phyloP scores from a whole-genome alignment of 2,888 invertebrate genomes.

The Megamerina dolium region DNA sequence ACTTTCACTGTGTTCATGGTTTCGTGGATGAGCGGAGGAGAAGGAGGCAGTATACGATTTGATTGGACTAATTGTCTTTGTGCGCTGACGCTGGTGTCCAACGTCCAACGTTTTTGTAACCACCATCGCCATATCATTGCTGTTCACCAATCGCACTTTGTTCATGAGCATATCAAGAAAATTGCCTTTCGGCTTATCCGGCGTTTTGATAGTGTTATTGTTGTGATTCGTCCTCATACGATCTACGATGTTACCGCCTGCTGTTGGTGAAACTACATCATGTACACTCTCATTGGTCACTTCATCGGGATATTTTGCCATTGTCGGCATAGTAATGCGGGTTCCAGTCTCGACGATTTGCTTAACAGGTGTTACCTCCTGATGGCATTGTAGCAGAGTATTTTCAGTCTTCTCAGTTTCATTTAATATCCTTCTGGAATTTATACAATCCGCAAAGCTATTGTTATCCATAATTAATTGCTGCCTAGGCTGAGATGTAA shows the following conservation, averaged over 20 bases:
- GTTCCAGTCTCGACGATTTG: too few species aligned
- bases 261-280: not conserved
- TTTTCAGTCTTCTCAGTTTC: slow-evolving; percentile 16
- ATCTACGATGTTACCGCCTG: not conserved
- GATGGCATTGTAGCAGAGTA: slow-evolving; percentile 12
- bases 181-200: slow-evolving; percentile 22
- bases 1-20: too few species aligned
- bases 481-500: not conserved
- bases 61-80: too few species aligned
- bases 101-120: not conserved
- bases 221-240: not conserved
- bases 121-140: not conserved
- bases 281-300: slow-evolving; percentile 1
- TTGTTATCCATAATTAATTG: not conserved
- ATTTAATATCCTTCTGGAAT: slow-evolving; percentile 1
- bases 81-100: not conserved
- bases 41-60: too few species aligned
- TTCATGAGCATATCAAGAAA: slow-evolving; percentile 44
- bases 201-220: not conserved
- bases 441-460: not conserved
- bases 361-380: slow-evolving; percentile 23
- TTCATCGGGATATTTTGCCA: slow-evolving; percentile 12
- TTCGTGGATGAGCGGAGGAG: slow-evolving; percentile 1
- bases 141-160: slow-evolving; percentile 30
- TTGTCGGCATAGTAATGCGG: too few species aligned